These are phyloP conservation scores for Hetaerina titia DNA, from an alignment of 2,888 invertebrate species.

Conservation along the genomic window DNA sequence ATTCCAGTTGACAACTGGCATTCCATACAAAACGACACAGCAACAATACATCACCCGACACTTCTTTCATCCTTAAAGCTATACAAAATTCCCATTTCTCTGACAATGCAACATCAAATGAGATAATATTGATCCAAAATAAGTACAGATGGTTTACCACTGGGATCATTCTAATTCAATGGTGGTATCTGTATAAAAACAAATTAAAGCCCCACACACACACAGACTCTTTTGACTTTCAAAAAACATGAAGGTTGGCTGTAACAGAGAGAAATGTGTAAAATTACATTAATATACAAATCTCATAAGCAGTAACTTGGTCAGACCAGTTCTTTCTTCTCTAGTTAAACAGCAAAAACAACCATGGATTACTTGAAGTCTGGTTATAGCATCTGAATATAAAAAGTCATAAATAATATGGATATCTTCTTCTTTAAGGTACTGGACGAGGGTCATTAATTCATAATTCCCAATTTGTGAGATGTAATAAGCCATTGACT, in stretches of 20 bases:
- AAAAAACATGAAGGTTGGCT: not conserved
- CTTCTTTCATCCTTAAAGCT: not conserved
- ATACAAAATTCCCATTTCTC: not conserved
- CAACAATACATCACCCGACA: not conserved
- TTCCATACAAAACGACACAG: not conserved
- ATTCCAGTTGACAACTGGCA: not conserved
- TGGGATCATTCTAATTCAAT: not conserved
- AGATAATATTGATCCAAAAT: not conserved
- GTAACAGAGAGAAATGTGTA: not conserved
- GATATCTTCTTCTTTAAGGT: not conserved
- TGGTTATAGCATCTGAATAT: not conserved
- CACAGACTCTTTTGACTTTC: not conserved
- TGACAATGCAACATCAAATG: not conserved
- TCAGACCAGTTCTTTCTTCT: not conserved
- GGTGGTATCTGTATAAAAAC: not conserved
- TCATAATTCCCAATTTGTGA: not conserved
- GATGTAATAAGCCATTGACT: not conserved
- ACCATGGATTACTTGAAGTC: not conserved
- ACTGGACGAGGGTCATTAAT: not conserved
- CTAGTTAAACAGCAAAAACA: not conserved
- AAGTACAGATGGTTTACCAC: slow-evolving; percentile 19
- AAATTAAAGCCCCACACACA: not conserved
- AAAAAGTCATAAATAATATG: slow-evolving; percentile 10
- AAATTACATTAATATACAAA: not conserved
- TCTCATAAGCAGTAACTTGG: not conserved